Percentiles rank a stretch among this genome's conserved stretches.
Conservation (phyloP, 2,888 invertebrate genomes). For the Acronicta alni region DNA sequence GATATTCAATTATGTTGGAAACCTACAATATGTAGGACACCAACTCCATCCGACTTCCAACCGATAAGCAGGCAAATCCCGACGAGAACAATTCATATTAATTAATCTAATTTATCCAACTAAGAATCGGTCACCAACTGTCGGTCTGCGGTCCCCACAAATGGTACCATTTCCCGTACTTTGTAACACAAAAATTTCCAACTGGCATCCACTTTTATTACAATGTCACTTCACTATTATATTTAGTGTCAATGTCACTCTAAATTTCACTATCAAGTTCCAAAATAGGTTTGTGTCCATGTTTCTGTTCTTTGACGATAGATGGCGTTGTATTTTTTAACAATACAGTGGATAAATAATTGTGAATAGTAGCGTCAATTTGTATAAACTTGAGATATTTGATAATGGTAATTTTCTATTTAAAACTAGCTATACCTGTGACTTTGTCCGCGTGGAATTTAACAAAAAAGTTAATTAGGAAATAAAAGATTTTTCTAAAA, state of each 20-base stretch:
- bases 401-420: too few species aligned
- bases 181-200: constrained; percentile 46
- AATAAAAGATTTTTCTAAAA: too few species aligned
- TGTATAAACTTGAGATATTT: not conserved
- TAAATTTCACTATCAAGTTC: constrained; percentile 57
- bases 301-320: constrained; percentile 13
- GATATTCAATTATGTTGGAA: not conserved
- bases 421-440: too few species aligned
- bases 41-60: not conserved
- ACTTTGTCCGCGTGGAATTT: too few species aligned
- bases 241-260: constrained; percentile 48
- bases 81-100: not conserved
- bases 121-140: constrained; percentile 1
- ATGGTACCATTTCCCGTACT: constrained; percentile 7
- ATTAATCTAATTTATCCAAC: constrained; percentile 1
- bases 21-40: constrained; percentile 5
- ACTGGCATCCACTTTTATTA: constrained; percentile 36
- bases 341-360: constrained; percentile 15
- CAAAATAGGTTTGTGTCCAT: constrained; percentile 37
- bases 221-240: constrained; percentile 50
- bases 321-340: constrained; percentile 11
- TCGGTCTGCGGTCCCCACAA: not conserved
- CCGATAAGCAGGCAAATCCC: too few species aligned
- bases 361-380: not conserved
- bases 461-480: too few species aligned